Conservation (phyloP, 2,888 invertebrate genomes). For the Amiota mariae region DNA sequence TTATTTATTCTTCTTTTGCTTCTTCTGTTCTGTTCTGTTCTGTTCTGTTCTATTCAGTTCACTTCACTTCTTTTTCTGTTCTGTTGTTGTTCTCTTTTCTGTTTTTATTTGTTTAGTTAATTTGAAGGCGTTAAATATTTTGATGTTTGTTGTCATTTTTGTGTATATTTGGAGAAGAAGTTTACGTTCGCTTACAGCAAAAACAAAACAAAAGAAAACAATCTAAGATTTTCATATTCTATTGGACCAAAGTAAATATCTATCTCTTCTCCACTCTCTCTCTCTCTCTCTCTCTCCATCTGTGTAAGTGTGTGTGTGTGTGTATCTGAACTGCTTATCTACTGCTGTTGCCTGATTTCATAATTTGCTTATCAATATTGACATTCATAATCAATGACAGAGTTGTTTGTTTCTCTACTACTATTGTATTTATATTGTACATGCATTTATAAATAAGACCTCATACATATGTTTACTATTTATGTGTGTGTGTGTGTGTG, state of each 20-base stretch:
- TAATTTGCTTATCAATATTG: conserved; percentile 25
- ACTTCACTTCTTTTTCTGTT: no score
- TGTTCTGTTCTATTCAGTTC: no score
- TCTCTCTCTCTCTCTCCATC: no score
- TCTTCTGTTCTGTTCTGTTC: conserved; percentile 2
- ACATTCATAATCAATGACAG: conserved; percentile 21
- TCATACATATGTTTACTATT: no score
- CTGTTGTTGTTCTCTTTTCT: conserved; percentile 37
- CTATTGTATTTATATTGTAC: not conserved
- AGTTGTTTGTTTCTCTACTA: not conserved
- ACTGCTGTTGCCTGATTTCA: not conserved
- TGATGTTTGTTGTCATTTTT: conserved; percentile 29
- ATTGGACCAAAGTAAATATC: not conserved
- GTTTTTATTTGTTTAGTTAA: conserved; percentile 52
- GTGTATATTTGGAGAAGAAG: no score
- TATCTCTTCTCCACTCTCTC: not conserved
- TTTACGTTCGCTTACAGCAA: not conserved
- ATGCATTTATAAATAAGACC: not conserved
- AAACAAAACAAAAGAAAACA: not conserved
- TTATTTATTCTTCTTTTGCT: conserved; percentile 15
- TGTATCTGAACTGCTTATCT: no score
- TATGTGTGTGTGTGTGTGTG: no score
- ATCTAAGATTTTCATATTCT: not conserved
- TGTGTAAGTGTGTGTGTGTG: no score
- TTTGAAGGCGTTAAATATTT: conserved; percentile 61